Evolutionary conservation across 2,888 invertebrate species (phyloP).

Genomic region (Esperia sulphurella): DNA sequence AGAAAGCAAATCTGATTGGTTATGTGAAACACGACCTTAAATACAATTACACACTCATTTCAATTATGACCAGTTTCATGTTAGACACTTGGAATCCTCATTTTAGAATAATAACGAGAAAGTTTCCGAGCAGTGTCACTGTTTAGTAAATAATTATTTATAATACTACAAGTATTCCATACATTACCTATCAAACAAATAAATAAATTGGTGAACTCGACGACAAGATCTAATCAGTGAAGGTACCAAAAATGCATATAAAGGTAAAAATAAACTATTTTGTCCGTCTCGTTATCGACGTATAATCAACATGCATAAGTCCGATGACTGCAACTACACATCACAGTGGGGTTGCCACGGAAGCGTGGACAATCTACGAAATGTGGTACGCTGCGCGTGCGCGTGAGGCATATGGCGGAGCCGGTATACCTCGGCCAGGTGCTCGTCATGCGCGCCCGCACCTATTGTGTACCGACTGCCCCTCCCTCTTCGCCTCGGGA

Average conservation of each 20-base stretch:
- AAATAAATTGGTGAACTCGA: too few relatives aligned
- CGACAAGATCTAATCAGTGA: too few relatives aligned
- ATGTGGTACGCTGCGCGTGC: slow-evolving; percentile 10
- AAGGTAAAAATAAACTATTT: background rate
- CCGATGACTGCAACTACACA: slow-evolving; percentile 13
- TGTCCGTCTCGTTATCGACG: slow-evolving; percentile 5
- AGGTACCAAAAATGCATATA: background rate
- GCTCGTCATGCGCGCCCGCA: slow-evolving; percentile 76
- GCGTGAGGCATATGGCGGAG: slow-evolving; percentile 52
- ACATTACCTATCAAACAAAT: too few relatives aligned
- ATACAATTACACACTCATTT: too few relatives aligned
- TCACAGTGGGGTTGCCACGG: slow-evolving; percentile 24
- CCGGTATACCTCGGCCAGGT: slow-evolving; percentile 67
- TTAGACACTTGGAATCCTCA: too few relatives aligned
- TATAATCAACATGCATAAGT: slow-evolving; percentile 6
- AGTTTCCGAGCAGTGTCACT: too few relatives aligned
- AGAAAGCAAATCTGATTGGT: too few relatives aligned
- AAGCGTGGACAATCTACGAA: slow-evolving; percentile 18
- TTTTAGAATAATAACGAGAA: too few relatives aligned
- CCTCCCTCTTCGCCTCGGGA: slow-evolving; percentile 25
- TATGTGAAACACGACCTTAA: too few relatives aligned
- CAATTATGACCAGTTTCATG: too few relatives aligned
- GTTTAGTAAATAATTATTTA: too few relatives aligned
- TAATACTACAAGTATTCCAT: too few relatives aligned
- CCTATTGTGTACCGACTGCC: slow-evolving; percentile 53